Evolutionary conservation across 2,888 invertebrate species (phyloP).

Genomic region (Pammene fasciana): DNA sequence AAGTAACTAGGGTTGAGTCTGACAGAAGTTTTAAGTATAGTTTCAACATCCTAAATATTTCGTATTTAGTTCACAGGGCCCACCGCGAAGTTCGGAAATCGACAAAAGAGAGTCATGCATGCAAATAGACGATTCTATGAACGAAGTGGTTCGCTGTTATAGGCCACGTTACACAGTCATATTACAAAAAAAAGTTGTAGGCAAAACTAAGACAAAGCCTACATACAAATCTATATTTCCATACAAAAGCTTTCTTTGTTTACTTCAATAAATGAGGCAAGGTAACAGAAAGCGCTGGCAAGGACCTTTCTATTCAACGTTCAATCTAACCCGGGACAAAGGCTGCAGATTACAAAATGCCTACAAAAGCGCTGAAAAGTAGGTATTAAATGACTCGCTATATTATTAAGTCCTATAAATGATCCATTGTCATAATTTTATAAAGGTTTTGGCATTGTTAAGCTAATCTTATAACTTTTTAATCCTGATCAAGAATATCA

Average conservation of each 20-base stretch:
- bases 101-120: too few relatives aligned
- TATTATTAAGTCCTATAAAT: constrained; percentile 1
- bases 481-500: background rate
- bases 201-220: background rate
- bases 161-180: too few relatives aligned
- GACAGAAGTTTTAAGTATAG: too few relatives aligned
- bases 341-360: constrained; percentile 20
- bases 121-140: too few relatives aligned
- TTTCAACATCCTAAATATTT: too few relatives aligned
- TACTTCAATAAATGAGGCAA: constrained; percentile 28
- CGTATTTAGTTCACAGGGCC: too few relatives aligned
- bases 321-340: constrained; percentile 29
- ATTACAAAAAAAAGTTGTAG: background rate
- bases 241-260: constrained; percentile 29
- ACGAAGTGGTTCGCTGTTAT: too few relatives aligned
- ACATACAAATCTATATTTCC: constrained; percentile 9
- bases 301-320: constrained; percentile 28
- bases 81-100: too few relatives aligned
- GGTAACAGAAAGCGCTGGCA: constrained; percentile 29
- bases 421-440: constrained; percentile 4
- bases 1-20: too few relatives aligned
- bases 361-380: constrained; percentile 28
- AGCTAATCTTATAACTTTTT: background rate
- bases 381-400: constrained; percentile 12
- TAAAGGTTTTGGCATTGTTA: background rate